phyloP scores from a whole-genome alignment of 2,797 vertebrate genomes.

The Oryzias dopingdopingensis region DNA sequence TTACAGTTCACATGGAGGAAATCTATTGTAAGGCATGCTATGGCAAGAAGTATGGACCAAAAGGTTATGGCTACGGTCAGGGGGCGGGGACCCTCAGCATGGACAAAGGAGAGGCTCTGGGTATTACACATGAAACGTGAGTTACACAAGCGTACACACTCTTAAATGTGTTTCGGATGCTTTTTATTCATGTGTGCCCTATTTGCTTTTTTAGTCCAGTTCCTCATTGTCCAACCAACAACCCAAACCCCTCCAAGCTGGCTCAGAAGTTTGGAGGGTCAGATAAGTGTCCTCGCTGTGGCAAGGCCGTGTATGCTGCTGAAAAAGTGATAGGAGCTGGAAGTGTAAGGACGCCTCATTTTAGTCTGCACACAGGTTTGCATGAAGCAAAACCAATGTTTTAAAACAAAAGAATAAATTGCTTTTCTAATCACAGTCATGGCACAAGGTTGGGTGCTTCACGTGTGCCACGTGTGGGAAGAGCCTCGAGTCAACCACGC shows the following conservation, averaged over 20 bases:
- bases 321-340: constrained; percentile 94
- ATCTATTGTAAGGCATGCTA: constrained; percentile 97
- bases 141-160: constrained; percentile 38
- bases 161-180: neutral
- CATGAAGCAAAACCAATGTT: neutral
- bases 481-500: constrained; percentile 92
- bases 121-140: constrained; percentile 87
- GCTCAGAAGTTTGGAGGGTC: constrained; percentile 87
- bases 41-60: constrained; percentile 93
- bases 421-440: constrained; percentile 76
- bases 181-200: neutral
- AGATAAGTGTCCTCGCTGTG: constrained; percentile 88
- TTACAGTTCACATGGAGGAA: constrained; percentile 89
- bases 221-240: constrained; percentile 83
- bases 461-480: constrained; percentile 90
- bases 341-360: constrained; percentile 77
- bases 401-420: neutral
- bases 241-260: constrained; percentile 83
- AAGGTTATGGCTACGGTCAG: constrained; percentile 92
- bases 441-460: constrained; percentile 92
- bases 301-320: constrained; percentile 88
- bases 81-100: constrained; percentile 92
- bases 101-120: constrained; percentile 88
- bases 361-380: too few species aligned
- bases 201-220: constrained; percentile 60